Evolutionary conservation across 2,113 vertebrate genomes (phyloP).

Genomic region (Carollia perspicillata): DNA sequence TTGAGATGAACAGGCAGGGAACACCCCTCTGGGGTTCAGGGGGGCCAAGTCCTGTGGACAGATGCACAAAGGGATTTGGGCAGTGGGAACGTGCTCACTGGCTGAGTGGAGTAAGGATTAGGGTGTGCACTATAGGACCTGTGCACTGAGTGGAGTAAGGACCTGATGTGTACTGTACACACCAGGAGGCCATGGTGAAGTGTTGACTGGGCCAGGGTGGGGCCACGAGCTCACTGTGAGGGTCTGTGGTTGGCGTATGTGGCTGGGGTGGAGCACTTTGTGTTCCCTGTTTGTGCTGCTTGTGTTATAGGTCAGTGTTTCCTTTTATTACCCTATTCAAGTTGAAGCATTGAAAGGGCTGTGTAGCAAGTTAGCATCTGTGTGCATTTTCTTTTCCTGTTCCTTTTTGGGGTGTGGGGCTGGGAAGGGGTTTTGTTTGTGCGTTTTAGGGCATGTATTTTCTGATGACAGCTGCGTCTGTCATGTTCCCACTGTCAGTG

Average conservation of each 20-base stretch:
- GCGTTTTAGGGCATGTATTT: not conserved
- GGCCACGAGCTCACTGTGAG: not conserved
- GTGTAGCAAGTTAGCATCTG: not conserved
- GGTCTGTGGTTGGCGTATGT: not conserved
- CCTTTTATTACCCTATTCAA: not conserved
- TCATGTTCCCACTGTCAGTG: not conserved
- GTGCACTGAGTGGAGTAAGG: too few species aligned
- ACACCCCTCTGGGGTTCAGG: not conserved
- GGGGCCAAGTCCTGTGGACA: too few species aligned
- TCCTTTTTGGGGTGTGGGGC: not conserved
- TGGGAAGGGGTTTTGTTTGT: not conserved
- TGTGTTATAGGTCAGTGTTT: not conserved
- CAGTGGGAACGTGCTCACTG: not conserved
- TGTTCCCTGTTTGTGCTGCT: not conserved
- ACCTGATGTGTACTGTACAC: fast-evolving
- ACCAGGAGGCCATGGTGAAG: fast-evolving
- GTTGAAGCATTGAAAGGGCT: not conserved
- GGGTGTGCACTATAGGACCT: too few species aligned
- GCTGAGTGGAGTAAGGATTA: too few species aligned
- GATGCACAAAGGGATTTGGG: not conserved
- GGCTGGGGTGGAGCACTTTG: not conserved
- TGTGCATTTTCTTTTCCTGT: not conserved
- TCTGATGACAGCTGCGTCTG: not conserved
- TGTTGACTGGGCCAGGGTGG: not conserved
- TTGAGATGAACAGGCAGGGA: not conserved